These are phyloP conservation scores for Datnioides undecimradiatus DNA, from an alignment of 2,113 vertebrate species.

Conservation along the genomic window DNA sequence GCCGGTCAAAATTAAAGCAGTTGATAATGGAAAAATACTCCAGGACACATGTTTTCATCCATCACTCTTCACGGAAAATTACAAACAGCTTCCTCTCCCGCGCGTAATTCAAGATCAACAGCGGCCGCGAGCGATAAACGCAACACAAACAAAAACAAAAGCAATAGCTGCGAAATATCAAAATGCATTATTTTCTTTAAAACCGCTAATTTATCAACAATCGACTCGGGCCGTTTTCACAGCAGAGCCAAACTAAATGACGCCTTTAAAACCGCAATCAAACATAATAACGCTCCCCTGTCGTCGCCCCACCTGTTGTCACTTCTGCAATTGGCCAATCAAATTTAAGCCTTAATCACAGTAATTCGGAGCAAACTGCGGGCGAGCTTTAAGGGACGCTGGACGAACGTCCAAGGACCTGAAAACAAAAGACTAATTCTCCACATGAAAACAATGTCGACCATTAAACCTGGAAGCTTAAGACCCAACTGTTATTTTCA, in stretches of 20 bases:
- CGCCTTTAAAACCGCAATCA: background rate
- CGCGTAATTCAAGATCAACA: no score
- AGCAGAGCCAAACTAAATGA: background rate
- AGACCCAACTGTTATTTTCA: no score
- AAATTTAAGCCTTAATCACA: constrained; percentile 20
- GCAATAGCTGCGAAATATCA: no score
- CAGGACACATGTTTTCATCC: background rate
- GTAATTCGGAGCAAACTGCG: constrained; percentile 12
- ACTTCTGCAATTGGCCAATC: background rate
- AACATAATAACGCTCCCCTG: background rate
- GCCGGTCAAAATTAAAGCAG: background rate
- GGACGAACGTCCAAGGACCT: no score
- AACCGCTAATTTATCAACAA: background rate
- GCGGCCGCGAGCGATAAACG: no score
- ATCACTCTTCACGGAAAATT: no score
- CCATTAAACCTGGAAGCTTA: no score
- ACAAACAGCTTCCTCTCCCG: no score
- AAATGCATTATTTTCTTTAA: background rate
- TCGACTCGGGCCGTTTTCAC: background rate
- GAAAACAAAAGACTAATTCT: background rate
- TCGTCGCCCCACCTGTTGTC: background rate
- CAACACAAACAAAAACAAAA: no score
- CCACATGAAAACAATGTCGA: background rate
- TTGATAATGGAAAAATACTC: background rate
- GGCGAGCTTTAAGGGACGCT: background rate